Evolutionary conservation across 2,113 vertebrate species (phyloP), one percentile per base, ranked within the genome.

Genomic region (Talpa occidentalis): DNA sequence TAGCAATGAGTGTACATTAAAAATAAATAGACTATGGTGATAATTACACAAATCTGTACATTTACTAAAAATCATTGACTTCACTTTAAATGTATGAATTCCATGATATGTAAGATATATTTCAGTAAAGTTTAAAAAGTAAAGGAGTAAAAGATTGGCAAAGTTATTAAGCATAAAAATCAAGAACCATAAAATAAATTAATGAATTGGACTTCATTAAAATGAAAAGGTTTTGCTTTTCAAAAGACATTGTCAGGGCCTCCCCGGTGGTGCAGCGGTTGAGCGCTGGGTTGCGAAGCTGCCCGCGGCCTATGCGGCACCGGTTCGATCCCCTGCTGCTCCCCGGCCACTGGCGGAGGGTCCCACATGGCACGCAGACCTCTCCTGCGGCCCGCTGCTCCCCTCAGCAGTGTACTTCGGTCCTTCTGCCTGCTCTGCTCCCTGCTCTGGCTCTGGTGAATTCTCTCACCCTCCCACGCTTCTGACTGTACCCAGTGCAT

Each of bases 141-240:
- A 42, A 56, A 89, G 62, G 10, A 76, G 26, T 73, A 69, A 77
- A 78, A 10, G 32, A 70, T n/a, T 74, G 42, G 26, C 60, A 89
- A 77, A 89, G 40, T 62, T 92, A 90, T 37, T 88, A 87, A 44
- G 60, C n/a, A 79, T 32, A 94, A 93, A 90, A 93, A 76, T 90
- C 59, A 91, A 89, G 64, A 94, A 64, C 7, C 5, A 40, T 67
- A 86, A 86, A 54, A 84, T 70, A 85, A 64, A 80, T 70, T 90
- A 90, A 70, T 91, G 52, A 76, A n/a, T 40, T 94, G 21, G 21
- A 91, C 32, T 91, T 91, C 22, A 47, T 81, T 91, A 81, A 67
- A 59, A 60, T 67, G 12, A 86, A 64, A 86, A 86, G 6, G 40
- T 86, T 91, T 52, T 77, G 22, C 26, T 76, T 8, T 64, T 81